These are phyloP conservation scores for Crotalus horridus DNA, from an alignment of 2,113 vertebrate species.

Conservation along the genomic window DNA sequence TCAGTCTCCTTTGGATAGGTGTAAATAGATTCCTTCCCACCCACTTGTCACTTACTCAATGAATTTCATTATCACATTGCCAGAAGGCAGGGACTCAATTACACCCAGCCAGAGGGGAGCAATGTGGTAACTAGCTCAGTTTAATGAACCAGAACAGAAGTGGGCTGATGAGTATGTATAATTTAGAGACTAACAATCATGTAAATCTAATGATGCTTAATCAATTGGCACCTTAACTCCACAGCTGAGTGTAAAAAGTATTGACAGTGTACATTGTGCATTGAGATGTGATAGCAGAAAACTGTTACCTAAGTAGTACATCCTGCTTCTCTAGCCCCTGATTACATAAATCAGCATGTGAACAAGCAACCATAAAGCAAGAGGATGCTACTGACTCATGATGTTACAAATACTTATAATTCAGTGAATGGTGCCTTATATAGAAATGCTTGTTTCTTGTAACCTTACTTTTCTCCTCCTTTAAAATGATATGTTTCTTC, in stretches of 20 bases:
- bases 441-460: not conserved
- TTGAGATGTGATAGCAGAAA: not conserved
- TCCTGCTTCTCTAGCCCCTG: not conserved
- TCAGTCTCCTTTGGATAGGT: constrained; percentile 48
- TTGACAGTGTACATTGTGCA: not conserved
- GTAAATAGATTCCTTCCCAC: constrained; percentile 46
- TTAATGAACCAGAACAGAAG: constrained; percentile 44
- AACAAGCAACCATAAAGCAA: not conserved
- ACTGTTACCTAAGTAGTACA: not conserved
- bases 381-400: not conserved
- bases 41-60: constrained; percentile 40
- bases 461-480: not conserved
- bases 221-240: constrained; percentile 10
- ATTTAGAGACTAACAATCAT: constrained; percentile 31
- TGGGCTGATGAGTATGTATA: constrained; percentile 42
- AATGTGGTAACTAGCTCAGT: constrained; percentile 26
- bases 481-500: not conserved
- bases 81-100: constrained; percentile 55
- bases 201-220: constrained; percentile 27
- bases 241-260: not conserved
- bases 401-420: not conserved
- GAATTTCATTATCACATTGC: constrained; percentile 61
- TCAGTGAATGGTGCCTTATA: not conserved
- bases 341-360: not conserved
- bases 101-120: constrained; percentile 36